Evolutionary conservation across 2,797 vertebrate genomes (phyloP), one percentile per base, ranked within the genome.

Genomic region (Neosilurus mollespiculum): DNA sequence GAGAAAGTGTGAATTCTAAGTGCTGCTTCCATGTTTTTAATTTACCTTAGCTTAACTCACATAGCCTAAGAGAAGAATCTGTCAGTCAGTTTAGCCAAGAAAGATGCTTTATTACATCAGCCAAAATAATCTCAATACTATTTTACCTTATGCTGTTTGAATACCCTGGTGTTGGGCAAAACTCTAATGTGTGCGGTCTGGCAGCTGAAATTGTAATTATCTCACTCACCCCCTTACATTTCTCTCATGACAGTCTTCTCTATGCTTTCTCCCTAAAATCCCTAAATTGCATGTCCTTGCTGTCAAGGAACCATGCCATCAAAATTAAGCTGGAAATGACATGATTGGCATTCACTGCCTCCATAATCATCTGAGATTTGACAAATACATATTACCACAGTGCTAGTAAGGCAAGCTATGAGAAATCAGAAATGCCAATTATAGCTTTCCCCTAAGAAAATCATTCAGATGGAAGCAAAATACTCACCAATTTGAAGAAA

Each of bases 391-490:
- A 77, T 87, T 79, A 87, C 84, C 82, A 75, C 51, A 37, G 75
- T 62, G 72, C 77, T 62, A 73, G 76, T 86, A 81, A 84, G 71
- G 53, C 58, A 78, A 16, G 83, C 85, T 83, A 89, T 88, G 88
- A 64, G 79, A 81, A 79, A 89, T 91, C 90, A 89, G 89, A 89
- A 91, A 87, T 86, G 77, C 90, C 93, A 93, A 93, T 94, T 94
- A 92, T 86, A 87, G 70, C 84, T 82, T 91, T 87, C 87, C 89
- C 90, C 84, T 75, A 90, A 90, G 92, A 92, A 93, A 93, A 92
- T 90, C 67, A 89, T 88, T 89, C 89, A 93, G 92, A 94, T 93
- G 91, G 91, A 90, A 91, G 90, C 91, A 90, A 93, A 93, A 93
- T 92, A 91, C 89, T 91, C 91, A 92, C 90, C 90, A 92, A 92